Percentiles rank a stretch among this genome's conserved stretches.
Evolutionary conservation across 2,888 invertebrate genomes (phyloP).

Genomic region (Sphecodes monilicornis): DNA sequence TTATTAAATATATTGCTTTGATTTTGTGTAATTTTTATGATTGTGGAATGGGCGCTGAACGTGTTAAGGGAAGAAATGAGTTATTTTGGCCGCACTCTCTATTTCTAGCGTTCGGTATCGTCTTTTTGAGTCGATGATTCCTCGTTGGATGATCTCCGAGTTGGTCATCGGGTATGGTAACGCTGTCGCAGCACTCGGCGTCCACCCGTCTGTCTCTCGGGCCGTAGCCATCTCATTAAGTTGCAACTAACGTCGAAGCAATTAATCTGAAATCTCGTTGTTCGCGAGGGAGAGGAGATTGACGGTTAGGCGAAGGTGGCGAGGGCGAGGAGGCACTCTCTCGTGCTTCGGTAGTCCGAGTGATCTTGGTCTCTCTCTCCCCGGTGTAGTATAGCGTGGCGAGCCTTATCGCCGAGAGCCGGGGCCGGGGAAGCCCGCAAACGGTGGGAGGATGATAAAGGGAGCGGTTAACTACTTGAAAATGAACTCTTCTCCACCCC

Average conservation of each 20-base stretch:
- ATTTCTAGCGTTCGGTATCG: neutral
- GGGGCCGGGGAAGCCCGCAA: neutral
- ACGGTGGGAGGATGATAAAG: conserved; percentile 28
- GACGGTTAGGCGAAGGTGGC: neutral
- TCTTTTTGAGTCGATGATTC: neutral
- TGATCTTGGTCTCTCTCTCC: conserved; percentile 5
- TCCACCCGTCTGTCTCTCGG: conserved; percentile 8
- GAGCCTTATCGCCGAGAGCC: neutral
- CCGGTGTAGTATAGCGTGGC: neutral
- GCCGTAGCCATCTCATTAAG: conserved; percentile 71
- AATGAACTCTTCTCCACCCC: conserved; percentile 54
- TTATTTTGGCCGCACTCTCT: neutral
- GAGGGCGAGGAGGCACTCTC: conserved; percentile 30
- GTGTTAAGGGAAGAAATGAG: neutral
- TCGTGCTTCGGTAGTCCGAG: conserved; percentile 28
- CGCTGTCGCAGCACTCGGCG: conserved; percentile 20
- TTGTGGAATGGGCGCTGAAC: no score
- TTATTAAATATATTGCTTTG: no score
- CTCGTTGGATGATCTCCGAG: neutral
- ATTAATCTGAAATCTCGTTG: conserved; percentile 76
- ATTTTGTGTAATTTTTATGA: no score
- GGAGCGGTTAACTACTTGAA: conserved; percentile 63
- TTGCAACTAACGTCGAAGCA: conserved; percentile 77
- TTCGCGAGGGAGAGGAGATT: conserved; percentile 46
- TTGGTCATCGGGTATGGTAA: neutral